Evolutionary conservation across 1,140 invertebrate species (phyloP), one percentile per base, ranked within the genome.

Genomic region (Macrobrachium rosenbergii): DNA sequence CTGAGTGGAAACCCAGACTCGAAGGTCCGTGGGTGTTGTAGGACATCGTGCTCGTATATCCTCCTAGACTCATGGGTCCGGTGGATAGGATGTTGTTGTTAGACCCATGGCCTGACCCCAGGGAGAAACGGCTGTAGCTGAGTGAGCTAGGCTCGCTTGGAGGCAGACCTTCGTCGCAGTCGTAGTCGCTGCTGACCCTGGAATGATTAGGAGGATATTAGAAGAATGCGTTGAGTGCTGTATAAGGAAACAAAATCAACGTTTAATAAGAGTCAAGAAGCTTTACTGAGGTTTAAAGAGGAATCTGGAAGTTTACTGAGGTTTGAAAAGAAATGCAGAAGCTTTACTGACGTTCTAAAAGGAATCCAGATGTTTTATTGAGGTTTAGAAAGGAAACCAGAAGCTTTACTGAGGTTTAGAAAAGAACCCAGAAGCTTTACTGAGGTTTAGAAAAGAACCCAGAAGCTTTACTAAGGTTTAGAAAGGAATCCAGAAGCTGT

Each of bases 111-210:
- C 28, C 59, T 21, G 85, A 87, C 11, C 69, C 45, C 23, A 87
- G 78, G 59, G 85, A 87, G 67, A 28, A 62, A 69, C 85, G 85
- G 69, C 85, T 87, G 78, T 80, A 69, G 59, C 78, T 45, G 0
- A 87, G 59, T 2, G 59, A 14, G 14, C 58, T 45, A 12, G 23
- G 62, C 21, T 28, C 77, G 19, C 52, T 52, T 8, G 52, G 52
- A 52, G 52, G 52, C 12, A 52, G 12, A 52, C 52, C 52, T 52
- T 72, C 69, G 14, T 72, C 69, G 5, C 23, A 23, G 19, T 72
- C 69, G 23, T 23, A 43, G 69, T 72, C 69, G 69, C 69, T 72
- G 69, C 69, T 72, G 21, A 72, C 21, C 21, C 69, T 72, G 69
- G 45, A 11, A n/a, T 17, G 80, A 63, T n/a, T n/a, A 7, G 17